Percentiles rank a stretch among this genome's conserved stretches.
These are phyloP conservation scores for Tetranychus truncatus DNA, from an alignment of 2,888 invertebrate species.

Conservation along the genomic window DNA sequence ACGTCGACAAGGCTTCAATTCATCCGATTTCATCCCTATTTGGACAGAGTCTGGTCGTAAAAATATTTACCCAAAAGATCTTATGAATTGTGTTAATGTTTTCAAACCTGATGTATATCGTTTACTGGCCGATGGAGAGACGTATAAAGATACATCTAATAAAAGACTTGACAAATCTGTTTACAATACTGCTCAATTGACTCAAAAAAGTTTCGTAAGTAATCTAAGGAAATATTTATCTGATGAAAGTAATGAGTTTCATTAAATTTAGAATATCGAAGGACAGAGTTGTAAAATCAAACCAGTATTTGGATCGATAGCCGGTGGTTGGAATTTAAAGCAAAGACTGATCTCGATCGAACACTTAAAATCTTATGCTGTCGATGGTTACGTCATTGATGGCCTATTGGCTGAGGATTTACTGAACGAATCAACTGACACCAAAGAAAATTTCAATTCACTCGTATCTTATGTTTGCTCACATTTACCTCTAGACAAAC, in stretches of 20 bases:
- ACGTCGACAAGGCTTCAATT: background rate
- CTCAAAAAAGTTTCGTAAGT: background rate
- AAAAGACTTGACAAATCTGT: background rate
- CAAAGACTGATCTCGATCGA: background rate
- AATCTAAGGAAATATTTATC: background rate
- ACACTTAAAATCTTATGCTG: background rate
- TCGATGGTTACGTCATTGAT: background rate
- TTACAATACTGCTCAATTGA: background rate
- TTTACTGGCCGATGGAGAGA: background rate
- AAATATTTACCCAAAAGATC: background rate
- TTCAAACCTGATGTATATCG: background rate
- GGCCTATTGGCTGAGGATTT: background rate
- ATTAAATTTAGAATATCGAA: background rate
- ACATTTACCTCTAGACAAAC: conserved; percentile 45
- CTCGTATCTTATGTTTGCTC: background rate
- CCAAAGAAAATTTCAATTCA: background rate
- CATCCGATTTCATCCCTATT: background rate
- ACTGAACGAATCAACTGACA: background rate
- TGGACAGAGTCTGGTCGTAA: conserved; percentile 4
- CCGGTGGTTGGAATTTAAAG: background rate
- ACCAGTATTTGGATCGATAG: background rate
- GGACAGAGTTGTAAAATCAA: background rate
- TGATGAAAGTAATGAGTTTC: background rate
- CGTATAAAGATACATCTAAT: background rate
- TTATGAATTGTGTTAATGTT: background rate